Evolutionary conservation across 2,113 vertebrate species (phyloP).

Genomic region (Ammodytes marinus): DNA sequence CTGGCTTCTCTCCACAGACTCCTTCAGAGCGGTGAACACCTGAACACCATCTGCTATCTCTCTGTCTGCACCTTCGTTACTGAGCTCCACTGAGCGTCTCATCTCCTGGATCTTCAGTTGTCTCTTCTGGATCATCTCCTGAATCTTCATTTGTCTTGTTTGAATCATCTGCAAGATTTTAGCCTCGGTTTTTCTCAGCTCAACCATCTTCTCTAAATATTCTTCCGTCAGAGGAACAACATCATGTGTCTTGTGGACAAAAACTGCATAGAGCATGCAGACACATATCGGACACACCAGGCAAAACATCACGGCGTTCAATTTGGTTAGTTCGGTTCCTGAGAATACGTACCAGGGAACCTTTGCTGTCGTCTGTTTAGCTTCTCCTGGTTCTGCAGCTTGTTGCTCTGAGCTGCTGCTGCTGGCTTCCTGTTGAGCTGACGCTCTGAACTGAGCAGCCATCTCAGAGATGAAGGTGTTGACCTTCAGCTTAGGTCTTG

Average conservation of each 20-base stretch:
- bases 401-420: neutral
- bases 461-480: neutral
- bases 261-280: neutral
- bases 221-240: neutral
- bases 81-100: too few relatives aligned
- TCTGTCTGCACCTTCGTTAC: too few relatives aligned
- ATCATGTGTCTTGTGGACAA: neutral
- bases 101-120: too few relatives aligned
- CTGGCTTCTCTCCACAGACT: too few relatives aligned
- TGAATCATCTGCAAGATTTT: too few relatives aligned
- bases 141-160: too few relatives aligned
- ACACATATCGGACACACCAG: constrained; percentile 5
- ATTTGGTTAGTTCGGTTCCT: neutral
- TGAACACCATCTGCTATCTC: too few relatives aligned
- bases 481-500: neutral
- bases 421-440: neutral
- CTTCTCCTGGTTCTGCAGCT: neutral
- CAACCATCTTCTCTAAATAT: neutral
- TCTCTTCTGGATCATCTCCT: too few relatives aligned
- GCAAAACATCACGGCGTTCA: neutral
- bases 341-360: neutral
- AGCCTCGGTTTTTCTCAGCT: too few relatives aligned
- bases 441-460: neutral
- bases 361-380: neutral
- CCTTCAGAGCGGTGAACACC: too few relatives aligned